Conservation (phyloP, 2,113 vertebrate species). For the Xiphorhynchus elegans region DNA sequence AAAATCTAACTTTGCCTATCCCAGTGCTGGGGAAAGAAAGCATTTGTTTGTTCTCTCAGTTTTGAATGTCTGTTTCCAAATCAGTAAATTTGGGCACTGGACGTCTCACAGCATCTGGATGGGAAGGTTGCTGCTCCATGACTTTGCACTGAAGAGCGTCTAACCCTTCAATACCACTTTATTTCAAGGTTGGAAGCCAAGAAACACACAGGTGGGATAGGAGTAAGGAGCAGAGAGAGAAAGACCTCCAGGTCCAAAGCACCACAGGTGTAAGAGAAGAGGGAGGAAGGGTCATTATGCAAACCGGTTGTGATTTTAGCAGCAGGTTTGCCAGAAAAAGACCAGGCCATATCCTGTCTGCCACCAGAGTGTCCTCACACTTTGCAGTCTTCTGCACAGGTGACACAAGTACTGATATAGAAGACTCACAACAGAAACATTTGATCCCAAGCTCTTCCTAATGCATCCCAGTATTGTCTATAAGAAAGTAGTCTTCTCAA, state of each 20-base stretch:
- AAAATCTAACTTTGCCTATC: neutral
- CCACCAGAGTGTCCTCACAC: neutral
- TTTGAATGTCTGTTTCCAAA: neutral
- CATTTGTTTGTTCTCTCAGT: neutral
- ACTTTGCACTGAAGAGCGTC: neutral
- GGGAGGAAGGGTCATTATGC: neutral
- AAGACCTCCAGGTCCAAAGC: neutral
- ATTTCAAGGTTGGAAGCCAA: neutral
- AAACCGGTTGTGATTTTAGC: neutral
- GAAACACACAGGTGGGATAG: accelerated
- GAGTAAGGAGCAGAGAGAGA: neutral
- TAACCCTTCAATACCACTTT: neutral
- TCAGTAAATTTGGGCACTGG: neutral
- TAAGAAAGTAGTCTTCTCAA: slow-evolving; percentile 1
- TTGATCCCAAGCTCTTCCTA: neutral
- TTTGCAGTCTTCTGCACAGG: neutral
- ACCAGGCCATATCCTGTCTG: accelerated
- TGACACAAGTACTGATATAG: accelerated
- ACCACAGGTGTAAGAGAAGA: neutral
- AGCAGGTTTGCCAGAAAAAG: neutral
- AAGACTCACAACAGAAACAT: neutral
- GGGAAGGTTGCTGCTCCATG: neutral
- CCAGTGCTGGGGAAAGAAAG: neutral
- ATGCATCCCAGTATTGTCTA: neutral
- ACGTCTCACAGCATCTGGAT: neutral